These are phyloP conservation scores for Lamellibrachia columna DNA, from an alignment of 2,888 invertebrate species.

Conservation along the genomic window DNA sequence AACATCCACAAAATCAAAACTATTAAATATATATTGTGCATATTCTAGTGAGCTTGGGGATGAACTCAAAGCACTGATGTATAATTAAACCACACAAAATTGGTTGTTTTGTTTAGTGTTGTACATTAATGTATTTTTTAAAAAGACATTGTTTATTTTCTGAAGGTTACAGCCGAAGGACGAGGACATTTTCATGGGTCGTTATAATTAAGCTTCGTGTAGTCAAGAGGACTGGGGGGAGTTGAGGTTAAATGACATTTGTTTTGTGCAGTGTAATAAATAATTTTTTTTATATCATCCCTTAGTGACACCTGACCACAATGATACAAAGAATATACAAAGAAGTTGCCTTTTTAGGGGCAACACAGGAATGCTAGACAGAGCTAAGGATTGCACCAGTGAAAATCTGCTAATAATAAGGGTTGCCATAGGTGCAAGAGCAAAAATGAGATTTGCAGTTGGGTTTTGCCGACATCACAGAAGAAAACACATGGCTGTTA, in stretches of 20 bases:
- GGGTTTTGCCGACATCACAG: background rate
- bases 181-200: too few species aligned
- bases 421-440: background rate
- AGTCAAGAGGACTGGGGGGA: too few species aligned
- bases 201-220: too few species aligned
- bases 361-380: background rate
- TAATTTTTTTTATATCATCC: too few species aligned
- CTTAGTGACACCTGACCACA: background rate
- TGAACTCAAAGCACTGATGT: background rate
- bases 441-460: background rate
- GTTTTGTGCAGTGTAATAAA: too few species aligned
- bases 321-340: background rate
- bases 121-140: background rate
- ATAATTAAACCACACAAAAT: background rate
- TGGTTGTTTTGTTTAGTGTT: background rate
- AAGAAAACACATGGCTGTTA: background rate
- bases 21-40: background rate
- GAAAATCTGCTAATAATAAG: background rate
- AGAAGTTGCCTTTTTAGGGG: background rate
- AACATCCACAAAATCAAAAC: background rate
- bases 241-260: too few species aligned
- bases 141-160: too few species aligned
- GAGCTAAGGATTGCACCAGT: background rate
- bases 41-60: background rate
- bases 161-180: too few species aligned